Base-by-base conservation (phyloP, 2,888 invertebrate genomes). In the Stomorhina lunata region DNA sequence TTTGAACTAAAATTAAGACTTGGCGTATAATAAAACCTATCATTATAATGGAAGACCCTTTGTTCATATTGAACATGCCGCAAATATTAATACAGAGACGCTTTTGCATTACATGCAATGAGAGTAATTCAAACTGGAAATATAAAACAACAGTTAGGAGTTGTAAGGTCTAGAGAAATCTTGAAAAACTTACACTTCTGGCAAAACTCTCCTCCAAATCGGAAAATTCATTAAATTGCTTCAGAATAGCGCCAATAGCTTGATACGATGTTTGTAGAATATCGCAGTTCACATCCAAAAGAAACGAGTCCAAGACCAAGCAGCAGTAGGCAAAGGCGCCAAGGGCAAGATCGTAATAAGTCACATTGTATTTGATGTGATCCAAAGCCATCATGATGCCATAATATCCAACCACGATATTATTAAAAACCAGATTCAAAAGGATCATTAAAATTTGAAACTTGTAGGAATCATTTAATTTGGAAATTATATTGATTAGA, bases 11-110 rank as follows among this genome's bases (percentile, higher is more conserved):
- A 59, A 72, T 72, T 2, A 79, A 12, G 0, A 79, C 50, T 2
- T 79, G 72, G 2, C 40, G 20, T 29, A 79, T 22, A 22, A 50
- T 72, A 48, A 66, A 79, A 12, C 72, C 72, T 7, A 63, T 25
- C 12, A 79, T 59, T 4, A 66, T 10, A 37, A 79, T 65, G 0
- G 72, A 79, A 29, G 48, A 37, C 7, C 66, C 10, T 6, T 66
- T 72, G 50, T 79, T 79, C 9, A 79, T 17, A 17, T 66, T 65
- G 17, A 72, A 79, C 66, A 79, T 66, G 65, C 79, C 72, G 10
- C 40, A 63, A 27, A 79, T 72, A 6, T 17, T 72, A 7, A 79
- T 59, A 2, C 25, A 50, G 3, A 66, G 57, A 10, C 57, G 37
- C 12, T 43, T 27, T 15, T 50, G 79, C 4, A 43, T 20, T 32